Percentiles rank a stretch among this genome's conserved stretches.
These are phyloP conservation scores for Hemichromis elongatus DNA, from an alignment of 2,113 vertebrate species.

Conservation along the genomic window DNA sequence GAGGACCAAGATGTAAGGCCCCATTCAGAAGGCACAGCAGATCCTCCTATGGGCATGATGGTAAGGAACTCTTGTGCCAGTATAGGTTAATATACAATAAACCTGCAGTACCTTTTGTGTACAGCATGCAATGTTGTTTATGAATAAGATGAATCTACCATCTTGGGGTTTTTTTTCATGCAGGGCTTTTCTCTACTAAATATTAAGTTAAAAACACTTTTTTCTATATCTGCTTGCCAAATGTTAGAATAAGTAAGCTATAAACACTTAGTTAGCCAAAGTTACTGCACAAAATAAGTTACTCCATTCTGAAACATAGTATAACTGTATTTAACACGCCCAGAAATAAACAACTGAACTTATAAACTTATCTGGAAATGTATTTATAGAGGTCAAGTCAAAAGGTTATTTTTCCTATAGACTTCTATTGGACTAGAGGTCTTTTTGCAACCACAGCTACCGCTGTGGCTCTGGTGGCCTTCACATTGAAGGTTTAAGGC, in stretches of 20 bases:
- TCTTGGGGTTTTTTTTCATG: not conserved
- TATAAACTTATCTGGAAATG: not conserved
- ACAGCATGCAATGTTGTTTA: no score
- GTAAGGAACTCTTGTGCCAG: conserved; percentile 29
- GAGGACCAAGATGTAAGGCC: conserved; percentile 13
- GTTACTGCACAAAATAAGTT: not conserved
- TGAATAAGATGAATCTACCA: no score
- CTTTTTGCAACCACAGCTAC: not conserved
- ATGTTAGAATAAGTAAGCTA: not conserved
- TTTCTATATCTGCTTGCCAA: not conserved
- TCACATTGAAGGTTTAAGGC: not conserved
- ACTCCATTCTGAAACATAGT: not conserved
- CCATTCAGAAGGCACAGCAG: conserved; percentile 41
- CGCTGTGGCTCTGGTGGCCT: not conserved
- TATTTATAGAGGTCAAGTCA: not conserved
- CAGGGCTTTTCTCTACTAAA: not conserved
- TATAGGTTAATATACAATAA: not conserved
- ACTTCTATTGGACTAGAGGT: not conserved
- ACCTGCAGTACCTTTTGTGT: not conserved
- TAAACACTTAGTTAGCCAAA: not conserved
- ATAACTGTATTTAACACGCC: not conserved
- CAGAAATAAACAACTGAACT: not conserved
- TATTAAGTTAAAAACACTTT: not conserved
- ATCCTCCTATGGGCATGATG: conserved; percentile 62
- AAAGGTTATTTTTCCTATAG: not conserved